Percentiles rank a stretch among this genome's conserved stretches.
Conservation (phyloP, 2,113 vertebrate species). For the Hiodon alosoides region DNA sequence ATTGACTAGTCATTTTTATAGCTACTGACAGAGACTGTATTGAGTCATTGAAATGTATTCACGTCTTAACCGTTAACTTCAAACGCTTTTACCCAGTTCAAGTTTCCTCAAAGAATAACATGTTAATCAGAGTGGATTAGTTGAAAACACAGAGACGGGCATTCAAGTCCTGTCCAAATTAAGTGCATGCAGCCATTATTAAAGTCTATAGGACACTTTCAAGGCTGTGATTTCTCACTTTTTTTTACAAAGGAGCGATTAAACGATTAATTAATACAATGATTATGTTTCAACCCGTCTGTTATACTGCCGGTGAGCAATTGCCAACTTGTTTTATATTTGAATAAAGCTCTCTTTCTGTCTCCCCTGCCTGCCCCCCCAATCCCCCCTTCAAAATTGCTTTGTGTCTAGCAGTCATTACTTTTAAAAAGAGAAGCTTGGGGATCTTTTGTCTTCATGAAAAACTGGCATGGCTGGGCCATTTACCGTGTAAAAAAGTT, state of each 20-base stretch:
- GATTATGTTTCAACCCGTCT: slow-evolving; percentile 19
- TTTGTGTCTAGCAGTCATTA: slow-evolving; percentile 26
- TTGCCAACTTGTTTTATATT: slow-evolving; percentile 30
- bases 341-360: slow-evolving; percentile 25
- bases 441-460: slow-evolving; percentile 25
- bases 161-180: slow-evolving; percentile 28
- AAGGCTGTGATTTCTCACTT: background rate
- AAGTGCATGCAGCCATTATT: background rate
- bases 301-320: slow-evolving; percentile 32
- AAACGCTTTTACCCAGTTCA: background rate
- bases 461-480: slow-evolving; percentile 37
- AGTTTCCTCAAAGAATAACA: slow-evolving; percentile 12
- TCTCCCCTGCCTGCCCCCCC: slow-evolving; percentile 6
- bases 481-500: slow-evolving; percentile 37
- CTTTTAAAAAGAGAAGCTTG: slow-evolving; percentile 24
- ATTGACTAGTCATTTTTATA: no score
- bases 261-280: slow-evolving; percentile 10
- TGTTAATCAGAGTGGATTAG: slow-evolving; percentile 39
- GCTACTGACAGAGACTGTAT: no score
- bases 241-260: slow-evolving; percentile 21
- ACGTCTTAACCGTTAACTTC: background rate
- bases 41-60: no score
- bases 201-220: background rate
- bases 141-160: slow-evolving; percentile 21
- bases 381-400: slow-evolving; percentile 29